phyloP scores from a whole-genome alignment of 2,888 invertebrate genomes.

The Mythimna loreyi region DNA sequence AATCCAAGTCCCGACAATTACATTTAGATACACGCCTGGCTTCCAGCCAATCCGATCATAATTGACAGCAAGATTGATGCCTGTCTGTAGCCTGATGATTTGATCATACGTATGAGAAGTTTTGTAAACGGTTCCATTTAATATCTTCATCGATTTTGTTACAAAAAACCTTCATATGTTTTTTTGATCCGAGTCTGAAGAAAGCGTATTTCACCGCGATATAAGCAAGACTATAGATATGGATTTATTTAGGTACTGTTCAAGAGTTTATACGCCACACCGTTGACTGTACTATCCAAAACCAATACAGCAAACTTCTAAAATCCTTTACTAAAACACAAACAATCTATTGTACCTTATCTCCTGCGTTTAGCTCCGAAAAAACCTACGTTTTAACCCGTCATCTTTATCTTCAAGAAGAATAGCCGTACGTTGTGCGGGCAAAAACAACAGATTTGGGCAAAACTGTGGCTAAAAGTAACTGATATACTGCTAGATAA shows the following conservation, averaged over 20 bases:
- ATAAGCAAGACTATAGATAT: background rate
- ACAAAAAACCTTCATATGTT: background rate
- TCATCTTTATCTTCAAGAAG: conserved; percentile 46
- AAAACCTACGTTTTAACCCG: conserved; percentile 48
- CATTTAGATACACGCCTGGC: conserved; percentile 64
- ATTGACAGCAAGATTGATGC: conserved; percentile 71
- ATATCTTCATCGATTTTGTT: conserved; percentile 19
- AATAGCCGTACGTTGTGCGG: conserved; percentile 28
- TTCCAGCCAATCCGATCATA: conserved; percentile 66
- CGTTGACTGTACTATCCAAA: conserved; percentile 21
- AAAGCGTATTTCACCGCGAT: background rate
- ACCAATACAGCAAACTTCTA: conserved; percentile 23
- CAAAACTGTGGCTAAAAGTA: conserved; percentile 67
- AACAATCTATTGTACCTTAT: conserved; percentile 36
- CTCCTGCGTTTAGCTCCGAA: conserved; percentile 10
- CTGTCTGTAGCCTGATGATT: conserved; percentile 56
- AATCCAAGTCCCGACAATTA: conserved; percentile 65
- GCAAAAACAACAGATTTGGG: conserved; percentile 54
- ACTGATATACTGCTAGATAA: conserved; percentile 72
- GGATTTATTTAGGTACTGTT: background rate
- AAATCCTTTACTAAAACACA: conserved; percentile 19
- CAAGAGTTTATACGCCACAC: background rate
- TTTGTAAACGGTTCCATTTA: conserved; percentile 47
- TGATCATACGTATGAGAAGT: conserved; percentile 54
- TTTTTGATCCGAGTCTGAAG: background rate